Conservation (phyloP, 64 coral and sea anemone genomes). For the Montipora efflorescens region DNA sequence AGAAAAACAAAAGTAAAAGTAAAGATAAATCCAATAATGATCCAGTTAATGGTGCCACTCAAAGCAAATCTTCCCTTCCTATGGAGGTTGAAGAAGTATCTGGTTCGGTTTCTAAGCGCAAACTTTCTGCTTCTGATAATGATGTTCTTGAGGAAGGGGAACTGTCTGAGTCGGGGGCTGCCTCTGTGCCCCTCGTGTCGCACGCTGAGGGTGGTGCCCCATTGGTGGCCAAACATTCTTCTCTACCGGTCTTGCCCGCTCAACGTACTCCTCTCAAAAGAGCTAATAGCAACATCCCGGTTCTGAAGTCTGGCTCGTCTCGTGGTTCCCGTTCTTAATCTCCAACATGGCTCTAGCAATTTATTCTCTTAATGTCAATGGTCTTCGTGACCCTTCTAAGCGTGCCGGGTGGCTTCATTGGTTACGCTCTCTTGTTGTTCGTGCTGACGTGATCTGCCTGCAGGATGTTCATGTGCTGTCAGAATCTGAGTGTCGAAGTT, state of each 20-base stretch:
- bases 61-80: background rate
- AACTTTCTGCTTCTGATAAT: background rate
- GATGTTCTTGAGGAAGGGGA: background rate
- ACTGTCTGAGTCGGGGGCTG: too few relatives aligned
- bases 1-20: background rate
- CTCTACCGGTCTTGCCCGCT: too few relatives aligned
- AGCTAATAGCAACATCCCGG: background rate
- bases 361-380: background rate
- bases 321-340: background rate
- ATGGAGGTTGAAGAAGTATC: background rate
- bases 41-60: background rate
- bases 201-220: too few relatives aligned
- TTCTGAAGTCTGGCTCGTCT: background rate
- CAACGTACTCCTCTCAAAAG: too few relatives aligned
- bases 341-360: background rate
- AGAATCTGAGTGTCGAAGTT: background rate
- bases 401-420: background rate
- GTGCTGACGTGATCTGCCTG: background rate
- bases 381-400: background rate
- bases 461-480: slow-evolving; percentile 24
- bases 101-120: background rate
- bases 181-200: too few relatives aligned
- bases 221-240: too few relatives aligned
- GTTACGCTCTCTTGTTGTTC: background rate
- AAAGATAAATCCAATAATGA: background rate